Evolutionary conservation across 2,888 invertebrate genomes (phyloP).

Genomic region (Melangyna quadrimaculata): DNA sequence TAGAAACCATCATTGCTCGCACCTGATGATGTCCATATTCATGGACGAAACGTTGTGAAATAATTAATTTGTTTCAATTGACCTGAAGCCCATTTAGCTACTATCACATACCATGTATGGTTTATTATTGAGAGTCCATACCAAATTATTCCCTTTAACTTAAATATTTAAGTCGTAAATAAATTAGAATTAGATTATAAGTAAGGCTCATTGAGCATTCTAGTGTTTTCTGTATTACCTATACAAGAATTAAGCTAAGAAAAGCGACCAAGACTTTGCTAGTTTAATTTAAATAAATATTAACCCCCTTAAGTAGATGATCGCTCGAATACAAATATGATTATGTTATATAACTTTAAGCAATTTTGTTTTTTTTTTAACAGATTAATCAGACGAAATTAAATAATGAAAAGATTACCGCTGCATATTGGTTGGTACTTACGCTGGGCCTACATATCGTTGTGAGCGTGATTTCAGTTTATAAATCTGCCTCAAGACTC

Average conservation of each 20-base stretch:
- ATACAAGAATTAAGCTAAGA: neutral
- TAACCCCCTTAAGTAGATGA: neutral
- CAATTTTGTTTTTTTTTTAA: conserved; percentile 18
- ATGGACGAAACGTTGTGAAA: no score
- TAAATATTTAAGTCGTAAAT: no score
- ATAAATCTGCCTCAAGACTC: conserved; percentile 79
- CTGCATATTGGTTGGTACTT: conserved; percentile 79
- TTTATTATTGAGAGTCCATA: no score
- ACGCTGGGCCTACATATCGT: conserved; percentile 79
- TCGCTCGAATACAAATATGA: neutral
- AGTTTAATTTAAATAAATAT: no score
- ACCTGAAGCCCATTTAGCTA: no score
- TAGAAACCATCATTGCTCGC: no score
- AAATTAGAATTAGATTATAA: no score
- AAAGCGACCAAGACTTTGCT: neutral
- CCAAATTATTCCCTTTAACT: no score
- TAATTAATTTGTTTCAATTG: no score
- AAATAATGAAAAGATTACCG: conserved; percentile 78
- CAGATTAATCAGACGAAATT: conserved; percentile 77
- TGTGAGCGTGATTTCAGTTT: conserved; percentile 80
- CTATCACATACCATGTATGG: no score
- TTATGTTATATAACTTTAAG: neutral
- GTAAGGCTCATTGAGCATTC: neutral
- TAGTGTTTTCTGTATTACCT: neutral
- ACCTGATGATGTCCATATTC: no score